Conservation (phyloP, 2,797 vertebrate genomes). For the Sorex maritimensis region DNA sequence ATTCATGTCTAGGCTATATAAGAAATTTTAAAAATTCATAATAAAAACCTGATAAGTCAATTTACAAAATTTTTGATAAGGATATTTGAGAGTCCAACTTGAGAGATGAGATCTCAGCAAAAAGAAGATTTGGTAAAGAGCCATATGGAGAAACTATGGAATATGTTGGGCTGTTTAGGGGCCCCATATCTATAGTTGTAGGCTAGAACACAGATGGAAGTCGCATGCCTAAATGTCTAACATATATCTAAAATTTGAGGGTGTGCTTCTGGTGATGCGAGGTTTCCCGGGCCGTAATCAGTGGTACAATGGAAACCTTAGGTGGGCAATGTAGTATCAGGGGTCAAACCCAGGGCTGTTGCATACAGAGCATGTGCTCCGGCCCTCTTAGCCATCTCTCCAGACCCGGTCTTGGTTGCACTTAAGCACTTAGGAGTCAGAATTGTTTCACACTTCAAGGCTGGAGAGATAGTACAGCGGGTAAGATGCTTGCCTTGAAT, state of each 20-base stretch:
- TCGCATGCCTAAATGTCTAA: neutral
- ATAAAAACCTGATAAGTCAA: neutral
- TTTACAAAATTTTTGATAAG: constrained; percentile 2
- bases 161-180: neutral
- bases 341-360: too few relatives aligned
- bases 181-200: neutral
- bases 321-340: too few relatives aligned
- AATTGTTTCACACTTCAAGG: too few relatives aligned
- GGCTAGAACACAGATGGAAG: neutral
- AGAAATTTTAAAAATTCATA: constrained; percentile 13
- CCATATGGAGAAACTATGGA: neutral
- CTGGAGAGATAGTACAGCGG: too few relatives aligned
- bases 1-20: neutral
- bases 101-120: neutral
- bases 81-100: neutral
- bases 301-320: too few relatives aligned
- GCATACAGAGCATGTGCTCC: too few relatives aligned
- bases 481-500: too few relatives aligned
- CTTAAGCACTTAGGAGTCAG: neutral
- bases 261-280: too few relatives aligned
- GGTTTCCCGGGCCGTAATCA: too few relatives aligned
- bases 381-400: too few relatives aligned
- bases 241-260: neutral
- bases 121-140: constrained; percentile 11
- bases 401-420: neutral